These are phyloP conservation scores for Dascyllus trimaculatus DNA, from an alignment of 2,113 vertebrate genomes.

Conservation along the genomic window DNA sequence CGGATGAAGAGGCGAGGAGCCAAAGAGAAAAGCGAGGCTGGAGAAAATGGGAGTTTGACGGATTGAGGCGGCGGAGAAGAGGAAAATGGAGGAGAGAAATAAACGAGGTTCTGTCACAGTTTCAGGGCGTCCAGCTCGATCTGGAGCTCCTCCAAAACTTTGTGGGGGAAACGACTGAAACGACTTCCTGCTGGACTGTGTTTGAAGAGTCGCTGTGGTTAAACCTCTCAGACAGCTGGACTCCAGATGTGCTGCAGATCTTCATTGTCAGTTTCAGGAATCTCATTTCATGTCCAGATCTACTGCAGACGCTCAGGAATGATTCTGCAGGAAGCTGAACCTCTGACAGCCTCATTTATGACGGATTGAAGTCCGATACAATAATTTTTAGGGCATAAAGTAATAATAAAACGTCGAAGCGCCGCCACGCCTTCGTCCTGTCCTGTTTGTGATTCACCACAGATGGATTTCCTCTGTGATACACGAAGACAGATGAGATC, in stretches of 20 bases:
- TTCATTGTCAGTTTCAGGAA: too few relatives aligned
- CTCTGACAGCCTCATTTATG: too few relatives aligned
- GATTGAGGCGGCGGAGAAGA: constrained; percentile 9
- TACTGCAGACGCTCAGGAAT: not conserved
- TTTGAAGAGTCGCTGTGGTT: not conserved
- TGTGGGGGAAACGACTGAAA: not conserved
- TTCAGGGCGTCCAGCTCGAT: constrained; percentile 8
- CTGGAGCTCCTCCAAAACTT: not conserved
- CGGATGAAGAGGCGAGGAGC: not conserved
- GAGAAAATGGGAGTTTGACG: constrained; percentile 16
- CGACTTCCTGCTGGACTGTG: not conserved
- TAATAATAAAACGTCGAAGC: too few relatives aligned
- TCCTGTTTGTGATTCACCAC: too few relatives aligned
- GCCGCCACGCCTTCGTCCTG: too few relatives aligned
- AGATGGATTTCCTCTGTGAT: too few relatives aligned
- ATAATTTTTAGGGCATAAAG: too few relatives aligned
- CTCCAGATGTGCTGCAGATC: not conserved
- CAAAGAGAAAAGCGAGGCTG: not conserved
- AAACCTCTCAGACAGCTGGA: not conserved
- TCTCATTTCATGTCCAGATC: not conserved
- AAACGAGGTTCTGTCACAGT: constrained; percentile 11
- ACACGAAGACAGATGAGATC: too few relatives aligned
- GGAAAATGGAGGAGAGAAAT: not conserved
- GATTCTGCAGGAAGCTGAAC: not conserved
- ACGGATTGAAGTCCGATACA: too few relatives aligned